Conservation (phyloP, 2,113 vertebrate genomes). For the Siphamia tubifer region DNA sequence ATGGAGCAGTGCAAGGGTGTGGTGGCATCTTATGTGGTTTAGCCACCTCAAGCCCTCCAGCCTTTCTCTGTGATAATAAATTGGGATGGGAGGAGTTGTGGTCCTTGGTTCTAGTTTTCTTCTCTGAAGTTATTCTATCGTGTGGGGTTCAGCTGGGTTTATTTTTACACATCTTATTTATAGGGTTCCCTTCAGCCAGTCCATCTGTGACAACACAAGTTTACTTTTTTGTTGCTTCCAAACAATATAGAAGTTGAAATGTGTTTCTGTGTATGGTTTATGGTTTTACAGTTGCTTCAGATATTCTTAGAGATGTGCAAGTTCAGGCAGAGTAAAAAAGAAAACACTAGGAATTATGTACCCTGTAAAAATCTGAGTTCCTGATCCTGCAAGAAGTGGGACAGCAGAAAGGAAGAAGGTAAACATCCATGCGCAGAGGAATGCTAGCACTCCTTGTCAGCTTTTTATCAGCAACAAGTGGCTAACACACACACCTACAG, state of each 20-base stretch:
- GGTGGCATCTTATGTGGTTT: slow-evolving; percentile 72
- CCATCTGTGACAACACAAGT: not conserved
- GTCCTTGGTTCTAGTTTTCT: slow-evolving; percentile 30
- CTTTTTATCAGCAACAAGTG: slow-evolving; percentile 31
- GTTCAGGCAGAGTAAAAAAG: slow-evolving; percentile 26
- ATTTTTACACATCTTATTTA: slow-evolving; percentile 16
- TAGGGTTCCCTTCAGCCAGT: not conserved
- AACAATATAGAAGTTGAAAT: not conserved
- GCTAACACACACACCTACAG: not conserved
- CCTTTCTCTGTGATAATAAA: slow-evolving; percentile 61
- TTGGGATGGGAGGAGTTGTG: slow-evolving; percentile 43
- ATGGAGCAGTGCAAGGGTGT: slow-evolving; percentile 64
- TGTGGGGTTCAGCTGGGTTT: slow-evolving; percentile 6
- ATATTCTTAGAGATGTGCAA: not conserved
- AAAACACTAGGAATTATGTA: too few relatives aligned
- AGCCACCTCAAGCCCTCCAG: slow-evolving; percentile 53
- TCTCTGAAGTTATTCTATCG: slow-evolving; percentile 39
- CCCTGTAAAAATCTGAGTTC: too few relatives aligned
- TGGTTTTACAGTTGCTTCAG: not conserved
- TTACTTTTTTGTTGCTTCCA: not conserved
- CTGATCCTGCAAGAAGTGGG: slow-evolving; percentile 8
- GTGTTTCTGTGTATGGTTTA: not conserved
- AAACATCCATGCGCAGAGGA: slow-evolving; percentile 30
- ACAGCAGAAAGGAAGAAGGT: slow-evolving; percentile 6
- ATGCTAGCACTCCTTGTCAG: slow-evolving; percentile 9